Percentiles rank a stretch among this genome's conserved stretches.
Evolutionary conservation across 1,140 invertebrate species (phyloP).

Genomic region (Maniola jurtina): DNA sequence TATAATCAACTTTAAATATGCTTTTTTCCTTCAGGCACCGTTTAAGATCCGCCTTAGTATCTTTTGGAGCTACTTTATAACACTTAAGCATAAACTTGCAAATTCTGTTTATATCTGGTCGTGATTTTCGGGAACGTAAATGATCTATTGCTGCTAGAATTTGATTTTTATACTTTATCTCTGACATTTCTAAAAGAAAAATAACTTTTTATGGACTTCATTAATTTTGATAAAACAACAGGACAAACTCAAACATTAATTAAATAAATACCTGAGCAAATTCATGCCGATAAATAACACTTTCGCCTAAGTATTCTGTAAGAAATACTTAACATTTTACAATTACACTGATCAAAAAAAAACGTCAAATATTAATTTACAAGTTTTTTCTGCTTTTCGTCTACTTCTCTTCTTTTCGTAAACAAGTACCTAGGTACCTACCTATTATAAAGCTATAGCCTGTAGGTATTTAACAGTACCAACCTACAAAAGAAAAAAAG

Average conservation of each 20-base stretch:
- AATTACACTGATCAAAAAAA: constrained; percentile 20
- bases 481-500: too few species aligned
- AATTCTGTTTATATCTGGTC: constrained; percentile 90
- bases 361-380: neutral
- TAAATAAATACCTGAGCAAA: constrained; percentile 54
- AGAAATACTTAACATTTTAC: constrained; percentile 2
- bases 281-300: constrained; percentile 63
- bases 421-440: too few species aligned
- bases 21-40: constrained; percentile 86
- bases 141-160: constrained; percentile 93
- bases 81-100: constrained; percentile 88
- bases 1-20: constrained; percentile 92
- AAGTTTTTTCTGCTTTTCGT: neutral
- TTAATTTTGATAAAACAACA: neutral
- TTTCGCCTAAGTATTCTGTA: constrained; percentile 26
- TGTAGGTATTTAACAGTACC: too few species aligned
- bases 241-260: neutral
- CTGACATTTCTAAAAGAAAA: constrained; percentile 70
- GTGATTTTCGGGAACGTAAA: constrained; percentile 88
- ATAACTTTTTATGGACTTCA: constrained; percentile 20
- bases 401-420: too few species aligned
- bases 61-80: constrained; percentile 84
- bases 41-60: constrained; percentile 87
- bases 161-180: constrained; percentile 83
- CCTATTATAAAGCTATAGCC: too few species aligned